Base-by-base conservation (phyloP, 1,140 invertebrate species). In the Drosophila cardini region DNA sequence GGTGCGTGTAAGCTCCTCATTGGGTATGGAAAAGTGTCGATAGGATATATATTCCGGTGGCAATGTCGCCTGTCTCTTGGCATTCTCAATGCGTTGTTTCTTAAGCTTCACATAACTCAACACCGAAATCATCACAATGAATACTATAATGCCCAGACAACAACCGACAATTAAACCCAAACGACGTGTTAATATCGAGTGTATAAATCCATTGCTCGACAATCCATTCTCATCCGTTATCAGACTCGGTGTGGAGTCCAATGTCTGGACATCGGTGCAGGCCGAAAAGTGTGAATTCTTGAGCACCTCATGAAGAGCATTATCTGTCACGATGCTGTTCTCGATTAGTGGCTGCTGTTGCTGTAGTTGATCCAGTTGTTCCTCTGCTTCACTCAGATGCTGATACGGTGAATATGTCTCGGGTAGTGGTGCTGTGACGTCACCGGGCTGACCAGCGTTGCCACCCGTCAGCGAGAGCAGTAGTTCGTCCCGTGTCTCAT, bases 101-200 rank as follows among this genome's bases (percentile, higher is more conserved):
- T 97, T 97, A 68, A 97, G 94, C 90, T 97, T 97, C 72, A 97
- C 94, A 90, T 97, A 97, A 15, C 96, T 96, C n/a, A 97, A 93
- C 26, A 96, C 94, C 1, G 96, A 96, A 2, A 97, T 95, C 67
- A 97, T 93, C 1, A 97, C 94, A 15, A 98, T 93, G 80, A 98
- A 97, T 6, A 97, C 96, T 15, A 97, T 94, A 83, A 97, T 96
- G 62, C 96, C 96, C 94, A 97, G 95, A 71, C 96, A 96, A 83
- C 95, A 96, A 38, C 97, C 97, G 5, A 97, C 95, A 58, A 97
- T 96, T 38, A 98, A 94, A 15, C 96, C 96, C 13, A 98, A 92
- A 61, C 96, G 93, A 38, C 96, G 93, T 0, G 96, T 96, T 7
- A 97, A 92, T 61, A 97, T 95, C 21, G 94, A 94, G 75, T 94